Conservation (phyloP, 2,797 vertebrate species). For the Pipistrellus pipistrellus region DNA sequence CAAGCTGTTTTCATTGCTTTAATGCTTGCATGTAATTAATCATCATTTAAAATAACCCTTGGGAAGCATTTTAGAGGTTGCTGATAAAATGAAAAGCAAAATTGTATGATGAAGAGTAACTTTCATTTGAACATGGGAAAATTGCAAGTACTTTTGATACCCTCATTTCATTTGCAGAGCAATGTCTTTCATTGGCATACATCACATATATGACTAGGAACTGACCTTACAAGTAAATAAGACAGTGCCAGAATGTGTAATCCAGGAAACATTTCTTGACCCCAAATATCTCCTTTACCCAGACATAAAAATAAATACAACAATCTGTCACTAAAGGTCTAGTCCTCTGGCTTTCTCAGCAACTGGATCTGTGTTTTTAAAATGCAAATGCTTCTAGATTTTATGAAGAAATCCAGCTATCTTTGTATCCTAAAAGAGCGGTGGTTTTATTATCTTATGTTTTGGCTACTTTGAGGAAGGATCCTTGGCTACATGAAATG, state of each 20-base stretch:
- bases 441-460: neutral
- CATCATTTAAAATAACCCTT: slow-evolving; percentile 18
- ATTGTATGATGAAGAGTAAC: neutral
- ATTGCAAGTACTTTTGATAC: neutral
- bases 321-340: slow-evolving; percentile 15
- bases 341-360: neutral
- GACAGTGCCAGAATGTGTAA: neutral
- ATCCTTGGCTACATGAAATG: neutral
- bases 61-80: slow-evolving; percentile 58
- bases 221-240: neutral
- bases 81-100: slow-evolving; percentile 50
- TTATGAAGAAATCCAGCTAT: slow-evolving; percentile 52
- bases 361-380: neutral
- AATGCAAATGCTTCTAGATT: slow-evolving; percentile 50
- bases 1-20: slow-evolving; percentile 6
- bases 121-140: slow-evolving; percentile 30
- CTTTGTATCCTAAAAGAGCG: neutral
- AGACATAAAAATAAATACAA: neutral
- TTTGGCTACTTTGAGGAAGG: neutral
- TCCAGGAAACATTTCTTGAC: neutral
- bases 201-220: neutral
- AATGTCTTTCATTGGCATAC: neutral
- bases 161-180: neutral
- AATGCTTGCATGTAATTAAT: slow-evolving; percentile 32
- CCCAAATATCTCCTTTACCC: neutral